Conservation (phyloP, 2,888 invertebrate species). For the Melinaea menophilus region DNA sequence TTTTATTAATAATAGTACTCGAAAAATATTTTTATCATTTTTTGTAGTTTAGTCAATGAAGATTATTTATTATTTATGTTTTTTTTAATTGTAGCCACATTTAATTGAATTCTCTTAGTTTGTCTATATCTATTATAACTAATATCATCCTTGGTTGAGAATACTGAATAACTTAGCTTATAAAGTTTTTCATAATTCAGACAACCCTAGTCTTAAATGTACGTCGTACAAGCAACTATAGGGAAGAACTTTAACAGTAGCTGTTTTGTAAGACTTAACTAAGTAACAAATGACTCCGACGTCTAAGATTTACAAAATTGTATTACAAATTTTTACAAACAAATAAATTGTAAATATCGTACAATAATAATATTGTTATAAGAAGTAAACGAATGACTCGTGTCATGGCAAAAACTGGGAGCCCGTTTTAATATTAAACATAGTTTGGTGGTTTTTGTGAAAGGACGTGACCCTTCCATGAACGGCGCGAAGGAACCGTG, state of each 20-base stretch:
- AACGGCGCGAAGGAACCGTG: constrained; percentile 53
- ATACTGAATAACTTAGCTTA: too few species aligned
- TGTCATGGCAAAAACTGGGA: constrained; percentile 38
- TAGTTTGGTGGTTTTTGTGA: constrained; percentile 71
- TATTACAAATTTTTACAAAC: background rate
- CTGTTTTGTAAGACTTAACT: background rate
- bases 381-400: constrained; percentile 21
- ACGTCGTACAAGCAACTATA: constrained; percentile 1
- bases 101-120: too few species aligned
- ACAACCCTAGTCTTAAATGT: background rate
- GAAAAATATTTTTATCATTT: too few species aligned
- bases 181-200: background rate
- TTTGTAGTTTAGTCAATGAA: too few species aligned
- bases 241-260: constrained; percentile 1
- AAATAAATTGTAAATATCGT: background rate
- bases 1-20: background rate
- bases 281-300: background rate
- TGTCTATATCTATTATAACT: too few species aligned
- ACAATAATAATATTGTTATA: background rate
- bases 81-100: too few species aligned
- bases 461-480: constrained; percentile 70
- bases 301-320: background rate
- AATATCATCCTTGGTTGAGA: too few species aligned
- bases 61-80: too few species aligned
- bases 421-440: constrained; percentile 75